Base-by-base conservation (phyloP, 2,113 vertebrate genomes). In the Podocnemis expansa region DNA sequence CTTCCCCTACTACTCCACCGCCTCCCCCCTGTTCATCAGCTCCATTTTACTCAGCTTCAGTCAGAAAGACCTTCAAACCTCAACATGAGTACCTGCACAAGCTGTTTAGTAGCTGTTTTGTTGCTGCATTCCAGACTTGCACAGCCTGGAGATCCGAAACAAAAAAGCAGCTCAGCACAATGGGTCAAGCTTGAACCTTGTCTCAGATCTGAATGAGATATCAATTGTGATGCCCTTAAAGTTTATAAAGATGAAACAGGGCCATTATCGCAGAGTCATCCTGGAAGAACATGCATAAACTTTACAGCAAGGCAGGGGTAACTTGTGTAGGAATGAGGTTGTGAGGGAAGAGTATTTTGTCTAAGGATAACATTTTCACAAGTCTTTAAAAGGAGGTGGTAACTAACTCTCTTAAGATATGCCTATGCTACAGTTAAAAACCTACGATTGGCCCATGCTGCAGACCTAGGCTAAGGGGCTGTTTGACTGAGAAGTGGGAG, bases 291-390 rank as follows among this genome's bases (percentile, higher is more conserved):
- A 29, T 27, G 16, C 51, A 49, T 80, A 76, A 47, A 16, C 60
- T 82, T 29, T 80, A 67, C 34, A 78, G 49, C 43, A 4, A 78
- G 43, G 52, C 11, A 73, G 29, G 29, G 41, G 8, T 38, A 73
- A 2, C 13, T 1, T 51, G 79, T 34, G 78, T 2, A 1, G 38
- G 55, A 90, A 38, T 54, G 25, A 89, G 47, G 55, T 89, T 10
- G 2, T 0, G 0, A 51, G 67, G 70, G 43, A 96, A 79, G 34
- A 84, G 87, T 21, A 41, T 85, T 78, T 94, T 91, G 92, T 81
- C 87, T 88, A 24, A 1, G 82, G 82, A 94, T 88, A 93, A 91
- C 67, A 86, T 93, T 94, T 67, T 92, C 95, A 94, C 10, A 87
- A 94, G 87, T 47, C 24, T 2, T 78, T 94, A 47, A 84, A 85